phyloP scores from a whole-genome alignment of 2,797 vertebrate species.

The Neoniphon sammara region DNA sequence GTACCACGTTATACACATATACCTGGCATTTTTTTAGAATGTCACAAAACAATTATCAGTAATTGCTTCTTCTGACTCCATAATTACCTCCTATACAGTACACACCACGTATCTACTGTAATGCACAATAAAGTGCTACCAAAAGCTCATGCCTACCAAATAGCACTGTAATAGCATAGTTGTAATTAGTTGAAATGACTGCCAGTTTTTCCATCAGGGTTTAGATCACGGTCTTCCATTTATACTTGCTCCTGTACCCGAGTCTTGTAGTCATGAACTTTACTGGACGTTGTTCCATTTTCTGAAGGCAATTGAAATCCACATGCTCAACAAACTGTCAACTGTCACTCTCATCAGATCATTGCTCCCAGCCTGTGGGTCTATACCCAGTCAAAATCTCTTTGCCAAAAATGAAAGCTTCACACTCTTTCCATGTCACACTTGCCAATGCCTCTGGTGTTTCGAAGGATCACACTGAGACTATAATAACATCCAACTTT shows the following conservation, averaged over 20 bases:
- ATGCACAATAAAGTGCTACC: too few relatives aligned
- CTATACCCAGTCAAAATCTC: constrained; percentile 41
- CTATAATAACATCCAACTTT: constrained; percentile 66
- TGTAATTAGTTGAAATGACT: too few relatives aligned
- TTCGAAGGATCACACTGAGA: constrained; percentile 58
- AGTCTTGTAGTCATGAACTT: constrained; percentile 5
- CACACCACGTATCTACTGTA: too few relatives aligned
- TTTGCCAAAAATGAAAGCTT: constrained; percentile 54
- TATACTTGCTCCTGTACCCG: neutral
- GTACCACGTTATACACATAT: too few relatives aligned
- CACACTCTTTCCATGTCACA: constrained; percentile 63
- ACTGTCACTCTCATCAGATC: constrained; percentile 62
- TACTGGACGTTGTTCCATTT: constrained; percentile 17
- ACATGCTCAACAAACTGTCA: constrained; percentile 60
- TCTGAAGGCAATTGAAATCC: constrained; percentile 47
- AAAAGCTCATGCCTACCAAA: too few relatives aligned
- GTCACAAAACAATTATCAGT: too few relatives aligned
- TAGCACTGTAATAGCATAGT: too few relatives aligned
- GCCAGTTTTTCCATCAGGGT: neutral
- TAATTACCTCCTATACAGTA: too few relatives aligned
- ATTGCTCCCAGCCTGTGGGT: constrained; percentile 42
- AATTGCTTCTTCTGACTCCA: too few relatives aligned
- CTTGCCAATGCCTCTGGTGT: constrained; percentile 63
- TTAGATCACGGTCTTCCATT: neutral
- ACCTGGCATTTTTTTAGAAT: too few relatives aligned